Evolutionary conservation across 2,797 vertebrate species (phyloP), one percentile per base, ranked within the genome.

Genomic region (Alca torda): DNA sequence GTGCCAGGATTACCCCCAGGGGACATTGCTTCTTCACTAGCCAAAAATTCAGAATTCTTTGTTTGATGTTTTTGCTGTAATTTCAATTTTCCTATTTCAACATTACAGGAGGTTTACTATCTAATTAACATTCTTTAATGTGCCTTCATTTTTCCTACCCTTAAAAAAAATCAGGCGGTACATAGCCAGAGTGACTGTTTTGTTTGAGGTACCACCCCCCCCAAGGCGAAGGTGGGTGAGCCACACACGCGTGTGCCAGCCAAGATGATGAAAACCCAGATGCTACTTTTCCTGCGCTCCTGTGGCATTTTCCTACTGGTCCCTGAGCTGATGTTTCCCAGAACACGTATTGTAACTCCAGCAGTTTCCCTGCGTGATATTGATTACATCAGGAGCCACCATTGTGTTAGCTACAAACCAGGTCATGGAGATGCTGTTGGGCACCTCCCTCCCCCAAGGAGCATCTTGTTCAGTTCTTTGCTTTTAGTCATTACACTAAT

Each of bases 161-260:
- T 75, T 48, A 30, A 75, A 57, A 73, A 16, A 0, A 25, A 25
- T 26, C n/a, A 21, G 12, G 46, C 11, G 6, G 30, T n/a, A 2
- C n/a, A 1, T 1, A 20, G 46, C 14, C 46, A 10, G 12, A 74
- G 46, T 13, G 48, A 31, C 5, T 26, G 15, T 19, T 83, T 50
- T 16, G 2, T 35, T 26, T 30, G 39, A 54, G 48, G 33, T 35
- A 26, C 21, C 70, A 4, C 33, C 11, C 46, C 90, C 21, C 13
- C 28, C 33, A 20, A 24, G 35, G 45, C 0, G 8, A 78, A 56
- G 53, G 28, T 50, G 53, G 41, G 23, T n/a, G 48, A 48, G 13
- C 9, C 26, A 8, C 30, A 1, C 7, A 3, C 25, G 6, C 1
- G 1, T 11, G 28, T 54, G 13, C 20, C 59, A 30, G 31, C n/a